Percentiles rank a stretch among this genome's conserved stretches.
Evolutionary conservation across 2,888 invertebrate genomes (phyloP).

Genomic region (Sipha maydis): DNA sequence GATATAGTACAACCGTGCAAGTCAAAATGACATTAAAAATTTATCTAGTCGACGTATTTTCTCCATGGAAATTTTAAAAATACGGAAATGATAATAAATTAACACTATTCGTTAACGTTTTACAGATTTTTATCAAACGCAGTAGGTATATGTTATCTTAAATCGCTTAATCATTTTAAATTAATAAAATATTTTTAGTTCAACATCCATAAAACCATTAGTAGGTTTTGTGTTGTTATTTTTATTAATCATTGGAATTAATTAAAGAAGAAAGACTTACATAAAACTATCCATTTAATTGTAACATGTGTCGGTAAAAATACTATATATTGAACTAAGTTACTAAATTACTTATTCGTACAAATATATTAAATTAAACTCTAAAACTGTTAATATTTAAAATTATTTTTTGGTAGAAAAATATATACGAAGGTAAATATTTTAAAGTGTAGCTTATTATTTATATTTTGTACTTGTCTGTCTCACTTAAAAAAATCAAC

Average conservation of each 20-base stretch:
- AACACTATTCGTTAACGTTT: background rate
- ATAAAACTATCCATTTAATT: background rate
- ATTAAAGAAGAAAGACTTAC: no score
- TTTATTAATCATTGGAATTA: background rate
- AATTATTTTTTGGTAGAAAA: background rate
- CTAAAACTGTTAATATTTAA: background rate
- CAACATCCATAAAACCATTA: background rate
- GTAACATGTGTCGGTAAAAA: background rate
- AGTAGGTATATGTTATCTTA: background rate
- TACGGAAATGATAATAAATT: background rate
- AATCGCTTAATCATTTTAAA: background rate
- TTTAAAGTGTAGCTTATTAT: background rate
- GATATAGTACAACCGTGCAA: slow-evolving; percentile 27
- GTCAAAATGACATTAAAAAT: slow-evolving; percentile 37
- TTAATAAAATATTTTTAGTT: background rate
- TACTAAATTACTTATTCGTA: background rate
- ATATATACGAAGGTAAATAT: background rate
- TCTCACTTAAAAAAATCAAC: background rate
- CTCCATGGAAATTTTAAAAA: background rate
- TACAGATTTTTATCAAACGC: background rate
- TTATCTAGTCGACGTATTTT: slow-evolving; percentile 30
- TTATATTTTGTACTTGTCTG: background rate
- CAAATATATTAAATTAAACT: background rate
- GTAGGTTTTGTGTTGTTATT: background rate
- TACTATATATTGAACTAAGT: background rate